These are phyloP conservation scores for Eristalinus aeneus DNA, from an alignment of 2,888 invertebrate genomes.

Conservation along the genomic window DNA sequence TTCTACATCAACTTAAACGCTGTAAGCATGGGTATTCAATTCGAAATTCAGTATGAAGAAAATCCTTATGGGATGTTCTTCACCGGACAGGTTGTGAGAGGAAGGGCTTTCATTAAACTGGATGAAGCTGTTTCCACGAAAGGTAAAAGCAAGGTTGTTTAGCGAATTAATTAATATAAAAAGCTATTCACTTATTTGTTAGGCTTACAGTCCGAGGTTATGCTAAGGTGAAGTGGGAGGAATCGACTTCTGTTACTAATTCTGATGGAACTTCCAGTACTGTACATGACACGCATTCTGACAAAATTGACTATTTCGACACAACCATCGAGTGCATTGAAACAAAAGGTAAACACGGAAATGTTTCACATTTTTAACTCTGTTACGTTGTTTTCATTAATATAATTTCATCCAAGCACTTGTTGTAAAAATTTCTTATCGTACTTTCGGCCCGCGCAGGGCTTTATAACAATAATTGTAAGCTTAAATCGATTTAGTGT, in stretches of 20 bases:
- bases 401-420: too few relatives aligned
- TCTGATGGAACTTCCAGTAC: slow-evolving; percentile 13
- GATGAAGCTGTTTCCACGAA: slow-evolving; percentile 69
- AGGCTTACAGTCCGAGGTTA: slow-evolving; percentile 38
- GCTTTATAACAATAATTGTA: too few relatives aligned
- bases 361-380: too few relatives aligned
- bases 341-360: slow-evolving; percentile 42
- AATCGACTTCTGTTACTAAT: neutral
- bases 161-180: neutral
- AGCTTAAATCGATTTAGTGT: too few relatives aligned
- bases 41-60: slow-evolving; percentile 76
- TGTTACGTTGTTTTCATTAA: too few relatives aligned
- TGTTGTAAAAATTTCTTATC: too few relatives aligned
- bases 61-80: slow-evolving; percentile 76
- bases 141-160: slow-evolving; percentile 50
- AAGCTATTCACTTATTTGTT: slow-evolving; percentile 22
- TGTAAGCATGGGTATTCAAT: slow-evolving; percentile 73
- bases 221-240: slow-evolving; percentile 43
- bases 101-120: slow-evolving; percentile 65
- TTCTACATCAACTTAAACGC: neutral
- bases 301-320: slow-evolving; percentile 52
- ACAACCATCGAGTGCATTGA: slow-evolving; percentile 35
- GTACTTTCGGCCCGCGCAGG: too few relatives aligned
- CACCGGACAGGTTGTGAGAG: slow-evolving; percentile 76
- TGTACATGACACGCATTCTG: slow-evolving; percentile 1